Evolutionary conservation across 2,888 invertebrate species (phyloP).

Genomic region (Tribolium freemani): DNA sequence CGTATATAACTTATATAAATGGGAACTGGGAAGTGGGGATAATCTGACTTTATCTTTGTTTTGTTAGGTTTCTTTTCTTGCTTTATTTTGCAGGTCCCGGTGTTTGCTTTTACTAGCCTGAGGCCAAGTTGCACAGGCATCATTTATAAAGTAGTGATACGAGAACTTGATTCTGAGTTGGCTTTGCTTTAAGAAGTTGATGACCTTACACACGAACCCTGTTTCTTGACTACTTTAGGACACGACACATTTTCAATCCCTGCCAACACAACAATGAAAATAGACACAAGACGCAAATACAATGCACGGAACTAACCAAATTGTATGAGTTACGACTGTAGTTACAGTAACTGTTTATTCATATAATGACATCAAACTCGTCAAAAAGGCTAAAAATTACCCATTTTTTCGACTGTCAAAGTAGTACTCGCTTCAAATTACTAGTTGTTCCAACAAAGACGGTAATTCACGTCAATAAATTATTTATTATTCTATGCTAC

Average conservation of each 20-base stretch:
- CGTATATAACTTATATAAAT: slow-evolving; percentile 51
- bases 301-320: slow-evolving; percentile 29
- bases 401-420: slow-evolving; percentile 9
- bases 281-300: slow-evolving; percentile 20
- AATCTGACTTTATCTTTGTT: slow-evolving; percentile 67
- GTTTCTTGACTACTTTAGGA: slow-evolving; percentile 48
- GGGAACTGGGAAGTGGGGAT: slow-evolving; percentile 60
- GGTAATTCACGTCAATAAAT: slow-evolving; percentile 19
- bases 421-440: slow-evolving; percentile 7
- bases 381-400: background rate
- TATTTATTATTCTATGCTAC: slow-evolving; percentile 17
- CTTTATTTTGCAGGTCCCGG: slow-evolving; percentile 68
- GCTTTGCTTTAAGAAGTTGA: slow-evolving; percentile 67
- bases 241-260: slow-evolving; percentile 41
- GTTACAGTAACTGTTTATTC: slow-evolving; percentile 5
- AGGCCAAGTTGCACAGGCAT: slow-evolving; percentile 65
- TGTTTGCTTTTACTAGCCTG: slow-evolving; percentile 66
- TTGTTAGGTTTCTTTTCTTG: slow-evolving; percentile 63
- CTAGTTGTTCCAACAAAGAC: slow-evolving; percentile 16
- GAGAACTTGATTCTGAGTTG: slow-evolving; percentile 67
- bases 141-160: slow-evolving; percentile 68
- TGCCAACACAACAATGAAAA: slow-evolving; percentile 37
- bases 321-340: slow-evolving; percentile 3
- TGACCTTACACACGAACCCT: slow-evolving; percentile 64
- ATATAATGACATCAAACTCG: background rate